phyloP scores from a whole-genome alignment of 2,888 invertebrate genomes.

The Dusona sp. region DNA sequence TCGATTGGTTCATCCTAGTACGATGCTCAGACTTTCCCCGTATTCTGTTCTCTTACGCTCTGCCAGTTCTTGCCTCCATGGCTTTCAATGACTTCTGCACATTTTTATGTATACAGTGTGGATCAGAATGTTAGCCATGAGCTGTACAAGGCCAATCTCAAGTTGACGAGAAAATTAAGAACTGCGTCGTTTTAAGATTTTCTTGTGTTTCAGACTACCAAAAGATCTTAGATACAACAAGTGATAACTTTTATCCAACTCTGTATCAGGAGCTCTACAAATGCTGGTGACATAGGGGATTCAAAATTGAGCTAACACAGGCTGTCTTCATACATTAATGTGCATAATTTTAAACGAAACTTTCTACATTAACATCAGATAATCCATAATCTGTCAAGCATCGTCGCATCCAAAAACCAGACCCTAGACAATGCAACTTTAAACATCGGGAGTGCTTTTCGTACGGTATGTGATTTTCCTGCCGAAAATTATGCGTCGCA shows the following conservation, averaged over 20 bases:
- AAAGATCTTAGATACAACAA: neutral
- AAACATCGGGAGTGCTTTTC: constrained; percentile 35
- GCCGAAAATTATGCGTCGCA: constrained; percentile 63
- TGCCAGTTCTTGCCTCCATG: neutral
- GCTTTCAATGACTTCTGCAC: constrained; percentile 4
- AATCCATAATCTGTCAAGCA: constrained; percentile 16
- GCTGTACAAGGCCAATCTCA: neutral
- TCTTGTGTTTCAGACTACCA: neutral
- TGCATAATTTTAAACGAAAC: neutral
- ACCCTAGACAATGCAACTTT: constrained; percentile 1
- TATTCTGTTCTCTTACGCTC: constrained; percentile 3
- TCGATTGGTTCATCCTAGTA: constrained; percentile 54
- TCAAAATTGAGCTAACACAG: neutral
- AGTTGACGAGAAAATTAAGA: neutral
- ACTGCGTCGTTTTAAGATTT: neutral
- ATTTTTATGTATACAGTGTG: neutral
- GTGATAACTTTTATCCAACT: neutral
- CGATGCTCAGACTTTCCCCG: neutral
- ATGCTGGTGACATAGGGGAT: neutral
- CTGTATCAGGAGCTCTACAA: neutral
- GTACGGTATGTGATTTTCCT: constrained; percentile 54
- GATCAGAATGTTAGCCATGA: neutral
- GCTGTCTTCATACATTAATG: neutral
- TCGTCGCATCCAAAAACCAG: neutral
- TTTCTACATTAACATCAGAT: neutral